Evolutionary conservation across 2,888 invertebrate genomes (phyloP), one percentile per base, ranked within the genome.

Genomic region (Drosophila greeni): DNA sequence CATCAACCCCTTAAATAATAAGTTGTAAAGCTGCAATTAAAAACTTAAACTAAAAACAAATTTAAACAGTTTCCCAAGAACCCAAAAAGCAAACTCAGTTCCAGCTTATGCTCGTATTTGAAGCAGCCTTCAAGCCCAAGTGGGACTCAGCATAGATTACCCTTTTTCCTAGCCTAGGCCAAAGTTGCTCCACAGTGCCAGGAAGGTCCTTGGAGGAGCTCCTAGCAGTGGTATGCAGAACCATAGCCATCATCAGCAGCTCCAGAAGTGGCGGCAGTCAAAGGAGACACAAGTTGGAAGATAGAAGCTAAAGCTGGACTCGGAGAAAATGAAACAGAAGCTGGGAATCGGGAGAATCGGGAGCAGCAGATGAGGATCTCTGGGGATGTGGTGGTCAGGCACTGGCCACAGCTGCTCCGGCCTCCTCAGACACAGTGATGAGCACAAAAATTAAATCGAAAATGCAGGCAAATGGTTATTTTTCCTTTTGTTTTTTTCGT

Each of bases 371-470:
- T 26, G 49, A 48, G 48, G 42, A 61, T 54, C 64, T 62, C 65
- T 65, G 62, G 65, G 62, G 65, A 65, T 18, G 23, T 31, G 48
- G 62, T 54, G 65, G 65, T 54, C 65, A 61, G 67, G 51, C 67
- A 37, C 43, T 45, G 59, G 66, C 55, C 67, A 68, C 60, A 68
- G 59, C 43, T 60, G 66, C 56, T 54, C 53, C 34, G 43, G 43
- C 68, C 62, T 47, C 62, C 39, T 39, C 31, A 55, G 20, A 33
- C 47, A 61, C 68, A 55, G 70, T 76, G 77, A 77, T 76, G 79
- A 79, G 74, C 78, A 74, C 65, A 73, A 70, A 76, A 68, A 79
- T 73, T 79, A 72, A 81, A 83, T 82, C 79, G 79, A 81, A 83
- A 82, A 83, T 81, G 71, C 74, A 75, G 70, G 66, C 62, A 82